Conservation (phyloP, 2,113 vertebrate species). For the Vicugna pacos region DNA sequence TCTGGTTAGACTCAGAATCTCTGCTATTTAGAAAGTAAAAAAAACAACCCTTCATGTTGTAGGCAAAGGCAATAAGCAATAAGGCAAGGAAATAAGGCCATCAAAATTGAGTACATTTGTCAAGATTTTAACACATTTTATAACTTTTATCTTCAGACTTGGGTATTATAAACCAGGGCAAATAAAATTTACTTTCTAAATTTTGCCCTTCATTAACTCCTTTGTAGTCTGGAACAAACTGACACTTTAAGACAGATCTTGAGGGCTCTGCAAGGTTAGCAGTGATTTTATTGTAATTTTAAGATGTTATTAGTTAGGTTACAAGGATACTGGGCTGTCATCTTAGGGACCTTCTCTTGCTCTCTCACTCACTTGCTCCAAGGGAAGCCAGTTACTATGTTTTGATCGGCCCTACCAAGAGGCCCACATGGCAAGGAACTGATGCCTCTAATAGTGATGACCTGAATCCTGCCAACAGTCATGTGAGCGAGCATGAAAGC, state of each 20-base stretch:
- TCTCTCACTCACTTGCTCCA: background rate
- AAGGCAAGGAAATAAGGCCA: slow-evolving; percentile 42
- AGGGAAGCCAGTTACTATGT: background rate
- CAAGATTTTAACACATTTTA: slow-evolving; percentile 50
- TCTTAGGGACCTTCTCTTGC: background rate
- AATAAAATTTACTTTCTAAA: slow-evolving; percentile 54
- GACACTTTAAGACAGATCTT: slow-evolving; percentile 17
- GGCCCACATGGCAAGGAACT: background rate
- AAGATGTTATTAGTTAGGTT: background rate
- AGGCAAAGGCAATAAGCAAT: slow-evolving; percentile 46
- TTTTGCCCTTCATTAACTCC: slow-evolving; percentile 24
- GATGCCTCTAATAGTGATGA: background rate
- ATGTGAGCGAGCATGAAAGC: background rate
- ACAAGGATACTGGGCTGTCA: background rate
- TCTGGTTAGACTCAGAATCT: background rate
- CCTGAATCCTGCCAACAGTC: background rate
- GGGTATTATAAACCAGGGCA: slow-evolving; percentile 24
- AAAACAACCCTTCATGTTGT: background rate
- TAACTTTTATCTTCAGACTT: slow-evolving; percentile 7
- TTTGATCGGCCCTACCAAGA: background rate
- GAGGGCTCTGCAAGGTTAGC: background rate
- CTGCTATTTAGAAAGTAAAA: slow-evolving; percentile 41
- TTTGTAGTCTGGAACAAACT: background rate
- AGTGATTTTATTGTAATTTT: slow-evolving; percentile 20
- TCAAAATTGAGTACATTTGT: slow-evolving; percentile 39